These are phyloP conservation scores for Pachycephus smyrnensis DNA, from an alignment of 2,888 invertebrate species.

Conservation along the genomic window DNA sequence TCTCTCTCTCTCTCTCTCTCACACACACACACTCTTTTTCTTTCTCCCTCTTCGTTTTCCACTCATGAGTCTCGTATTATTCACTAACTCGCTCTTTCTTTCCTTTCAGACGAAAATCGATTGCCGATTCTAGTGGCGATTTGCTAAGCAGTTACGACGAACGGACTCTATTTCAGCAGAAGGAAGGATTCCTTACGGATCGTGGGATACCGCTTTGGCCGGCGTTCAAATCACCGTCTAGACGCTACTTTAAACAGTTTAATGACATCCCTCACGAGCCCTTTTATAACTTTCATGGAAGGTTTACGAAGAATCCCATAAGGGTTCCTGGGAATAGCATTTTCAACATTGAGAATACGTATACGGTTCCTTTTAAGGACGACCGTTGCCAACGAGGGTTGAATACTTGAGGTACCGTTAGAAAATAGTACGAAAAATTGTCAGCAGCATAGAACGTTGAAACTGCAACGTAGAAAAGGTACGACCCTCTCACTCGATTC, in stretches of 20 bases:
- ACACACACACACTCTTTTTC: background rate
- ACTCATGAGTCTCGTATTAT: background rate
- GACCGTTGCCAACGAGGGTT: background rate
- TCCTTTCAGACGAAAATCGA: background rate
- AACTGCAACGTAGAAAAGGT: background rate
- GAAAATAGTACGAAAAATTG: background rate
- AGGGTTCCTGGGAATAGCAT: background rate
- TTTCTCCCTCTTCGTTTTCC: background rate
- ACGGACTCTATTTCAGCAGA: background rate
- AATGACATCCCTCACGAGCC: slow-evolving; percentile 1
- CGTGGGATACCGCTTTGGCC: background rate
- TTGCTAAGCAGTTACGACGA: background rate
- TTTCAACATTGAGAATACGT: background rate
- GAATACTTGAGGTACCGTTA: background rate
- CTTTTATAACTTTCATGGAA: background rate
- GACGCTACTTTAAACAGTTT: background rate
- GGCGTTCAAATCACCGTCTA: slow-evolving; percentile 1
- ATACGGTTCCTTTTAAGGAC: background rate
- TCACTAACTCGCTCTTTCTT: background rate
- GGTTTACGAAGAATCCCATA: background rate
- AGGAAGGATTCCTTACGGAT: background rate
- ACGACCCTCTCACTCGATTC: background rate
- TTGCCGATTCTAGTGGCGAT: background rate
- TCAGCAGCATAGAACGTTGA: background rate
- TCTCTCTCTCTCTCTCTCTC: background rate